Evolutionary conservation across 23 tunicate species (phyloP).

Genomic region (Corella eumyota): DNA sequence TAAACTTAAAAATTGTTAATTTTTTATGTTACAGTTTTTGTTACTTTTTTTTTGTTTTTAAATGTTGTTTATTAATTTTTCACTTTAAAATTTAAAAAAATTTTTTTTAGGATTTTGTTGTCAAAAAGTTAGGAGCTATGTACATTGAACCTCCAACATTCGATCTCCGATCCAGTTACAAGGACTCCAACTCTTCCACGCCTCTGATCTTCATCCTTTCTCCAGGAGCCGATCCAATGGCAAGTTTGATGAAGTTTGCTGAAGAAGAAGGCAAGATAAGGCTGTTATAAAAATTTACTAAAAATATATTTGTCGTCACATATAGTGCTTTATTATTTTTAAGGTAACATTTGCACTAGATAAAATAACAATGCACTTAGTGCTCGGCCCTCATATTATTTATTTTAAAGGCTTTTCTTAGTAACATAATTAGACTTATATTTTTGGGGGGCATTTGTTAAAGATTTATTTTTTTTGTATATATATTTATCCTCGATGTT

Average conservation of each 20-base stretch:
- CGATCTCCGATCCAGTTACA: conserved; percentile 59
- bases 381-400: no score
- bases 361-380: no score
- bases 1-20: not conserved
- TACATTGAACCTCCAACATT: conserved; percentile 89
- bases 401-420: no score
- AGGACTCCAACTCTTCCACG: conserved; percentile 75
- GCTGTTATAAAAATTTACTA: not conserved
- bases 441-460: no score
- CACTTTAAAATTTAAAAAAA: not conserved
- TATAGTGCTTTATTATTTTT: no score
- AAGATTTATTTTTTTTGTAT: no score
- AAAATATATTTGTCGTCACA: not conserved
- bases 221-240: conserved; percentile 94
- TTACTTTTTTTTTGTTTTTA: not conserved
- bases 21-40: not conserved
- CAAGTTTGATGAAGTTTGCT: conserved; percentile 78
- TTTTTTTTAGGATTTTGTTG: conserved; percentile 57
- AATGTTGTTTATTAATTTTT: not conserved
- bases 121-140: conserved; percentile 43
- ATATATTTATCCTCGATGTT: no score
- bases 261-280: conserved; percentile 81
- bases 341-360: conserved; percentile 47
- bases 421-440: no score
- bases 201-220: conserved; percentile 84